Percentiles rank a stretch among this genome's conserved stretches.
Evolutionary conservation across 1,140 invertebrate species (phyloP).

Genomic region (Melanaphis sacchari): DNA sequence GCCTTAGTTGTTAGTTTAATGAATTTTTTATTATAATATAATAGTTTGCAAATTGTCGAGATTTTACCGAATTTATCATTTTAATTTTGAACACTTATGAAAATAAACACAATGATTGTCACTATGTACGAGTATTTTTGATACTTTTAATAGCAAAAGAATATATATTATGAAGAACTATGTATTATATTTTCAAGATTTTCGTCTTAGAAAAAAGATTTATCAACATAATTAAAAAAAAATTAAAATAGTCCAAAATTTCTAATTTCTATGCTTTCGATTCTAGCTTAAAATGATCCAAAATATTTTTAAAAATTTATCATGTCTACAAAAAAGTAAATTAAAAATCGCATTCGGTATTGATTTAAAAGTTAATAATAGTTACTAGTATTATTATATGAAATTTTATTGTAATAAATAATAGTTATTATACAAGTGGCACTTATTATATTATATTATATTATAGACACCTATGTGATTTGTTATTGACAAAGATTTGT

Average conservation of each 20-base stretch:
- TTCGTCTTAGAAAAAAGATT: no score
- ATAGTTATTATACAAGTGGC: not conserved
- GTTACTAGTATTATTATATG: not conserved
- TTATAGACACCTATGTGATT: not conserved
- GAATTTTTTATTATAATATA: no score
- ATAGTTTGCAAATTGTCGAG: no score
- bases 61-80: no score
- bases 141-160: no score
- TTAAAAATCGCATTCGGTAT: not conserved
- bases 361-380: not conserved
- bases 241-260: not conserved
- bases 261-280: no score
- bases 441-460: not conserved
- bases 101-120: no score
- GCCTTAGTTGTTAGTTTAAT: no score
- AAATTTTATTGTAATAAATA: not conserved
- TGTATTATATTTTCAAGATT: no score
- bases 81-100: no score
- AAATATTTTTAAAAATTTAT: not conserved
- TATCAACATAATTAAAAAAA: not conserved
- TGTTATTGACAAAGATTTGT: not conserved
- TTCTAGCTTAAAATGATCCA: not conserved
- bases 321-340: not conserved
- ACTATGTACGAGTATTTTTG: no score
- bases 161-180: no score